A percentile compares a stretch with the other conserved stretches of the same genome.
Conservation (phyloP, 1,140 invertebrate genomes). For the Penaeus vannamei region DNA sequence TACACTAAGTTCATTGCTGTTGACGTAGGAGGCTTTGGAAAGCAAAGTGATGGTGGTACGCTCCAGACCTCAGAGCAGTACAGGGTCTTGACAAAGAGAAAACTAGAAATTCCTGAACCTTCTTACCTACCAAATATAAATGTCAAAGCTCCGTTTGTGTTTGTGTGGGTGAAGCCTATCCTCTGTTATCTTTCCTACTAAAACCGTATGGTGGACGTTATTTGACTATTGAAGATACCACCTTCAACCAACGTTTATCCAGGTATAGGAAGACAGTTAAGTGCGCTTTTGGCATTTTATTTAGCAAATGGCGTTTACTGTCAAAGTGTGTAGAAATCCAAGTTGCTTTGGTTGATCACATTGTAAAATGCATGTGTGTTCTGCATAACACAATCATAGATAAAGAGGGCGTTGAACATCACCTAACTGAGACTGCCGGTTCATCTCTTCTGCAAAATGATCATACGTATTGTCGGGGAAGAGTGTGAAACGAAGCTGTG, state of each 20-base stretch:
- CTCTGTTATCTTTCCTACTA: conserved; percentile 38
- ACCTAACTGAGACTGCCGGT: conserved; percentile 28
- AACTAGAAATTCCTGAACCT: conserved; percentile 23
- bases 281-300: conserved; percentile 58
- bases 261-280: conserved; percentile 46
- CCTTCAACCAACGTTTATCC: conserved; percentile 50
- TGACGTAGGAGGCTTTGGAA: conserved; percentile 68
- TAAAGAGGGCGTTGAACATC: conserved; percentile 49
- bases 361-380: conserved; percentile 49
- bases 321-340: conserved; percentile 45
- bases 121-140: conserved; percentile 47
- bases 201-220: conserved; percentile 32
- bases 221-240: conserved; percentile 42
- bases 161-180: conserved; percentile 47
- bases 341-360: conserved; percentile 42
- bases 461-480: conserved; percentile 35
- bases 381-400: conserved; percentile 56
- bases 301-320: conserved; percentile 46
- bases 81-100: conserved; percentile 25
- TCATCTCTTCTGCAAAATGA: background rate
- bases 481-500: conserved; percentile 27
- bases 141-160: conserved; percentile 23
- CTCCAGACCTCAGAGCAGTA: conserved; percentile 48
- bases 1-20: conserved; percentile 66
- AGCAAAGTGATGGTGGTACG: conserved; percentile 68